These are phyloP conservation scores for Molossus molossus DNA, from an alignment of 2,797 vertebrate genomes.

Conservation along the genomic window DNA sequence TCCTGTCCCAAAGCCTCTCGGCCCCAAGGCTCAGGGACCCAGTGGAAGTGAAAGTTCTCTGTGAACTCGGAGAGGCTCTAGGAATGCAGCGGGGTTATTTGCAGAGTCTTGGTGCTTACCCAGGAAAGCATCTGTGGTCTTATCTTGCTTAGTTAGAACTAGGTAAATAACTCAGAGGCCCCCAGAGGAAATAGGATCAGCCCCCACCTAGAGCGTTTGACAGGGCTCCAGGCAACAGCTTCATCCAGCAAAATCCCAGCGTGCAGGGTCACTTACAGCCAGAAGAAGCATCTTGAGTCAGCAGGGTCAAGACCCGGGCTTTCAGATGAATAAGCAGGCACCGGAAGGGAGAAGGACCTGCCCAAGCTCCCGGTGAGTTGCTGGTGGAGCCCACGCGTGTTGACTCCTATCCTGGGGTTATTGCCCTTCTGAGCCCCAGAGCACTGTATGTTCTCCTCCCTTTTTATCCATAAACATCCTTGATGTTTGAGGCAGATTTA, in stretches of 20 bases:
- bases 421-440: not conserved
- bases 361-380: not conserved
- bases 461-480: not conserved
- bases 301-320: not conserved
- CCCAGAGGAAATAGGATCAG: not conserved
- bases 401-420: not conserved
- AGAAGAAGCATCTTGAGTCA: not conserved
- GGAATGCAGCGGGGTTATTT: not conserved
- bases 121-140: not conserved
- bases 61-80: not conserved
- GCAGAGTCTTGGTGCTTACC: not conserved
- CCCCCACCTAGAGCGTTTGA: not conserved
- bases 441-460: not conserved
- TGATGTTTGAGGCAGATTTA: conserved; percentile 57
- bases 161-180: not conserved
- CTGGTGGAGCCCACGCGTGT: not conserved
- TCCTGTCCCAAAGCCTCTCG: not conserved
- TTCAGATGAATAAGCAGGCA: not conserved
- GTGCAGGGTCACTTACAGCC: not conserved
- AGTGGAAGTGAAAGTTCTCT: not conserved
- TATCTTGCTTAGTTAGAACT: not conserved
- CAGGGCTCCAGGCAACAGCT: not conserved
- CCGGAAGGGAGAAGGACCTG: not conserved
- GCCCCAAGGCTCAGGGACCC: not conserved
- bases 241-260: not conserved